phyloP scores from a whole-genome alignment of 2,113 vertebrate genomes.

The Cynopterus brachyotis region DNA sequence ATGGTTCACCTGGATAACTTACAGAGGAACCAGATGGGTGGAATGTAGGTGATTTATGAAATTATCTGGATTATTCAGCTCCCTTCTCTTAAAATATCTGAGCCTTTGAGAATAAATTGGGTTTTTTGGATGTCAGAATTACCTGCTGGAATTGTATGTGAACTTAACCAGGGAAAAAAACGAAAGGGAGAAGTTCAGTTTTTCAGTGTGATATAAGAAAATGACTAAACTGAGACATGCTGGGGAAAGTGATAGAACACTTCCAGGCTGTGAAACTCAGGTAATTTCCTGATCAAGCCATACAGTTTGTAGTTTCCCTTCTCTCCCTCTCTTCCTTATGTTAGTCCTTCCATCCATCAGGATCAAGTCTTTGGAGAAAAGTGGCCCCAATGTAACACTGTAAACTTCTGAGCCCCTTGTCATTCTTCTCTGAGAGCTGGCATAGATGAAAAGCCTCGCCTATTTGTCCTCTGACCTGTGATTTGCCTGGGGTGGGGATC shows the following conservation, averaged over 20 bases:
- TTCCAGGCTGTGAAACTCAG: neutral
- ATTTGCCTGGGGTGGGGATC: neutral
- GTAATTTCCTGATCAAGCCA: neutral
- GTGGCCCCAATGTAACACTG: neutral
- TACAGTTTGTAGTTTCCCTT: neutral
- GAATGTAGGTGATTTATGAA: neutral
- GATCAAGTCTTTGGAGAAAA: neutral
- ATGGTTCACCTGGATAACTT: conserved; percentile 18
- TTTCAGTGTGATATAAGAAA: neutral
- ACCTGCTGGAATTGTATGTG: neutral
- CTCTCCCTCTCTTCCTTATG: neutral
- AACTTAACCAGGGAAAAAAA: neutral
- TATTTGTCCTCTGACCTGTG: neutral
- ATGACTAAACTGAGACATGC: neutral
- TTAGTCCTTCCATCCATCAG: neutral
- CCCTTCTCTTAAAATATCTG: conserved; percentile 3
- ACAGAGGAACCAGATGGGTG: conserved; percentile 14
- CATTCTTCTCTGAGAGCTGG: neutral
- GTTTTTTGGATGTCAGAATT: neutral
- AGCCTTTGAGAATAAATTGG: neutral
- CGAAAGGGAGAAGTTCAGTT: conserved; percentile 19
- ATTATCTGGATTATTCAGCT: conserved; percentile 20
- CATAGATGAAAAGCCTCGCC: neutral
- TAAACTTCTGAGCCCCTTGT: neutral
- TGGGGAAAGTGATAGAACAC: neutral